Conservation (phyloP, 2,797 vertebrate species). For the Amphiprion clarkii region DNA sequence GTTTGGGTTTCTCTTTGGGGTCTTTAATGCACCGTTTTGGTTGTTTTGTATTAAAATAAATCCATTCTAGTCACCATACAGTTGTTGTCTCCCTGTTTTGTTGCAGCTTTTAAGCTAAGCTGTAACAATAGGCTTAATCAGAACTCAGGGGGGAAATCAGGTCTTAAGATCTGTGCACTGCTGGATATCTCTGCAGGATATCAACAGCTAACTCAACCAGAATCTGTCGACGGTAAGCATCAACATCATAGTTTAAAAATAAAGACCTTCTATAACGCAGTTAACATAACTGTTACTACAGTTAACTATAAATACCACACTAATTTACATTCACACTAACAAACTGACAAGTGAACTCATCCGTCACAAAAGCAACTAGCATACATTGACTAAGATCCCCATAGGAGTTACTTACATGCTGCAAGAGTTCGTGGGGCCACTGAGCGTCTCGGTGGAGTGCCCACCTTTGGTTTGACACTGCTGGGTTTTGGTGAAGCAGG, state of each 20-base stretch:
- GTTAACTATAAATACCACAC: not conserved
- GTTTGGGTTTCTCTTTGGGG: too few relatives aligned
- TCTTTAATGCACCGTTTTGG: too few relatives aligned
- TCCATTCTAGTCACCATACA: too few relatives aligned
- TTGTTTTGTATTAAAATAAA: too few relatives aligned
- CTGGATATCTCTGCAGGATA: not conserved
- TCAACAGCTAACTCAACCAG: not conserved
- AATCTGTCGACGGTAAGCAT: not conserved
- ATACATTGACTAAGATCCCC: not conserved
- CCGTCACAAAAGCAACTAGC: not conserved
- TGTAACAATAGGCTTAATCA: not conserved
- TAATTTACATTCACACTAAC: not conserved
- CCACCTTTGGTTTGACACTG: conserved; percentile 60
- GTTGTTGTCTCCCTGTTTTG: too few relatives aligned
- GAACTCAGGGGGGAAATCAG: not conserved
- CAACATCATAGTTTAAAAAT: conserved; percentile 4
- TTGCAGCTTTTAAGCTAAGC: too few relatives aligned
- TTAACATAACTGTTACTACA: not conserved
- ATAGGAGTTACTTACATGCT: conserved; percentile 49
- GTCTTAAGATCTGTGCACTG: not conserved
- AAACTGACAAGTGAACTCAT: conserved; percentile 2
- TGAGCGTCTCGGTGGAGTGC: conserved; percentile 65
- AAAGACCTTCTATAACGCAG: not conserved
- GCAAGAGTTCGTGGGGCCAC: conserved; percentile 33
- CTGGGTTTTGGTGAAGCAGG: conserved; percentile 67